Conservation (phyloP, 2,888 invertebrate genomes). For the Lycocerus yunnanus region DNA sequence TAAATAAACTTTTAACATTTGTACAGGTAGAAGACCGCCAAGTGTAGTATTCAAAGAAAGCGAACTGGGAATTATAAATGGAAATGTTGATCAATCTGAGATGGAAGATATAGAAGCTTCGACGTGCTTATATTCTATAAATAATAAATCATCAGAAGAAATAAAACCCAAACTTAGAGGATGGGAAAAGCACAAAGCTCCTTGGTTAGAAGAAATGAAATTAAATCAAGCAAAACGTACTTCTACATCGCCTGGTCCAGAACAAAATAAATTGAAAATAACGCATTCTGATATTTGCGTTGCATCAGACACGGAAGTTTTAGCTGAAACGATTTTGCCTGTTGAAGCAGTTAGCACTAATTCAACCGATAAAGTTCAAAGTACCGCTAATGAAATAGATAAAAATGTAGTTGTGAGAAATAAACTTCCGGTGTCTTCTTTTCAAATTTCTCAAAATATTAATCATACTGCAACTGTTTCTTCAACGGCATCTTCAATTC, state of each 20-base stretch:
- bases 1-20: background rate
- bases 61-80: constrained; percentile 45
- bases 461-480: constrained; percentile 32
- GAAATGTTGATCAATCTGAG: constrained; percentile 41
- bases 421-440: constrained; percentile 34
- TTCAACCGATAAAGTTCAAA: constrained; percentile 43
- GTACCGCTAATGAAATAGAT: constrained; percentile 45
- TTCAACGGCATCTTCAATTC: constrained; percentile 13
- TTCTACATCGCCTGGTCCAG: constrained; percentile 53
- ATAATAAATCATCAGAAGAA: constrained; percentile 40
- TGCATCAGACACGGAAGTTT: constrained; percentile 23
- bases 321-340: constrained; percentile 18
- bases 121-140: constrained; percentile 2
- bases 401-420: constrained; percentile 38
- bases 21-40: constrained; percentile 63
- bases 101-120: constrained; percentile 19
- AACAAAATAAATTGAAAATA: constrained; percentile 44
- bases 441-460: constrained; percentile 37
- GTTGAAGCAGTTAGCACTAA: constrained; percentile 34
- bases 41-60: constrained; percentile 54
- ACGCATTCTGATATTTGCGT: constrained; percentile 34
- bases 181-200: constrained; percentile 75
- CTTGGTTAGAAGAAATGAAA: constrained; percentile 83
- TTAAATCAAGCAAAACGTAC: constrained; percentile 74
- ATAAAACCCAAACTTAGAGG: constrained; percentile 69